A percentile compares a stretch with the other conserved stretches of the same genome.
Conservation (phyloP, 2,888 invertebrate genomes). For the Zaprionus bogoriensis region DNA sequence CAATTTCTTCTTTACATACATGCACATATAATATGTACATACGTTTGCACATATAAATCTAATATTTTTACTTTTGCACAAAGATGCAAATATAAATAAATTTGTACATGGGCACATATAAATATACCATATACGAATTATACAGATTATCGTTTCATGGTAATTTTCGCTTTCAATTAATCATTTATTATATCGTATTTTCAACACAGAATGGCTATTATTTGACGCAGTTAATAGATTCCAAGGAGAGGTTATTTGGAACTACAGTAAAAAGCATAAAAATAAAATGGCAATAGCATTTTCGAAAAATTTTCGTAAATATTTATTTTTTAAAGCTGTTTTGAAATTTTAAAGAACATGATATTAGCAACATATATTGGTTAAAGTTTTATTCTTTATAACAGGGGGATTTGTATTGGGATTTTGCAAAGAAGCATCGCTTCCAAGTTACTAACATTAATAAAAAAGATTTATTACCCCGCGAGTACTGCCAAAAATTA, state of each 20-base stretch:
- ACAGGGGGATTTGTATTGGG: too few species aligned
- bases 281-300: background rate
- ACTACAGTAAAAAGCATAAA: background rate
- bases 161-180: conserved; percentile 4
- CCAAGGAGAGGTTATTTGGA: background rate
- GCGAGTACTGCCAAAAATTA: too few species aligned
- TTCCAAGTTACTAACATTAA: too few species aligned
- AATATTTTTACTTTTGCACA: conserved; percentile 10
- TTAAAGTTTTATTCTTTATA: too few species aligned
- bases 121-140: too few species aligned
- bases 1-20: conserved; percentile 33
- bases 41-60: conserved; percentile 8
- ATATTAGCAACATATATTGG: too few species aligned
- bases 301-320: background rate
- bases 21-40: conserved; percentile 7
- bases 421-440: too few species aligned
- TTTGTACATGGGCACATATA: background rate
- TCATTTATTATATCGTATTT: conserved; percentile 1
- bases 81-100: conserved; percentile 4
- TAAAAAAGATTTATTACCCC: too few species aligned
- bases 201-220: background rate
- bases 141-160: background rate
- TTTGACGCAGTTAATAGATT: background rate
- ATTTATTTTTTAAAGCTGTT: too few species aligned
- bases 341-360: too few species aligned